Base-by-base conservation (phyloP, 2,888 invertebrate genomes). In the Chironomus tentans region DNA sequence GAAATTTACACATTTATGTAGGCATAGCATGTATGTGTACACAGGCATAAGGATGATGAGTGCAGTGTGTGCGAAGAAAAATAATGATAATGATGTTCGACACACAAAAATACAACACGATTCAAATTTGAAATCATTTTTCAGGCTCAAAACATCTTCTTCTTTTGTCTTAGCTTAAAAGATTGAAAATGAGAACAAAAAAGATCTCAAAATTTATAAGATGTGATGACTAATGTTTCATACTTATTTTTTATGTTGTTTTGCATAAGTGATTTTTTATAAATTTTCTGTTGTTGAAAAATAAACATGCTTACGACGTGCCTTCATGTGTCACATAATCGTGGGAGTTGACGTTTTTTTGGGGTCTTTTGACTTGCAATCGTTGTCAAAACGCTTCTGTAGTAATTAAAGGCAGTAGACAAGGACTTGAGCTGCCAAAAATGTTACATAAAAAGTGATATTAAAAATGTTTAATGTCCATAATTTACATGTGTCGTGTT, bases 1-100 rank as follows among this genome's bases (percentile, higher is more conserved):
- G 74, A 74, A 61, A 48, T 68, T 68, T 38, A 13, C 22, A 15
- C 4, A 47, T 50, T 56, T 56, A 7, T 56, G 15, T 56, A 56
- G 18, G 56, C 38, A 38, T 38, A 38, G 56, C 65, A 65, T 46
- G 62, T 28, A 61, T 62, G 62, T 38, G 28, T 61, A 28, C 47
- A 21, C 4, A 56, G 24, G 61, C 68, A 68, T 21, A 62, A 62
- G 62, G 21, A 21, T 18, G 62, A 70, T 6, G 18, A 18, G 24
- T 15, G 62, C 21, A 22, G 18, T 12, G 62, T 12, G 22, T 56
- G 15, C 15, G 18, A 62, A 21, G 22, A 21, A 22, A 71, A 62
- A 72, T 28, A 72, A 72, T 61, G 61, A 70, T 72, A 22, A 15
- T 50, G 61, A 38, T 56, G 56, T 72, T 38, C 24, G 7, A 38